These are phyloP conservation scores for Brachyhypopomus occidentalis DNA, from an alignment of 2,113 vertebrate genomes.

Conservation along the genomic window DNA sequence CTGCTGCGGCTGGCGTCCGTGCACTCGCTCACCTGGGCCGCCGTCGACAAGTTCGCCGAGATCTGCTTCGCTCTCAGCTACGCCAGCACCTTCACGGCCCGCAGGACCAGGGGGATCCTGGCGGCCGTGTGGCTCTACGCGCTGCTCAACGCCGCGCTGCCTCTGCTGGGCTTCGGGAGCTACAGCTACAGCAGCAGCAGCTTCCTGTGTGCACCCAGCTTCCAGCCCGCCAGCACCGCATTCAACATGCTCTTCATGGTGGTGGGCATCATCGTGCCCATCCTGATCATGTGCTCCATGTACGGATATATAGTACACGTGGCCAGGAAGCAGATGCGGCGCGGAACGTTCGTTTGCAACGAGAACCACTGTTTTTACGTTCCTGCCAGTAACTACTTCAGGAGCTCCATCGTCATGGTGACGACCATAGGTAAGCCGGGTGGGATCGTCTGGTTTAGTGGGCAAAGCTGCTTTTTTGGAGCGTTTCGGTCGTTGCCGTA, in stretches of 20 bases:
- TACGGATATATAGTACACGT: constrained; percentile 69
- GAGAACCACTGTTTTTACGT: constrained; percentile 77
- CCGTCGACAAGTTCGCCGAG: constrained; percentile 70
- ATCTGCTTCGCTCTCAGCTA: constrained; percentile 75
- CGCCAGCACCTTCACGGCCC: constrained; percentile 63
- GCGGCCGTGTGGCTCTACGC: constrained; percentile 66
- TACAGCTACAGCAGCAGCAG: constrained; percentile 66
- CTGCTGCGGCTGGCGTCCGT: constrained; percentile 74
- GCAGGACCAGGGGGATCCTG: constrained; percentile 59
- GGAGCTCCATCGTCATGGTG: constrained; percentile 72
- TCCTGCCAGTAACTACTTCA: constrained; percentile 73
- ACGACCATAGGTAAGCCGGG: constrained; percentile 68
- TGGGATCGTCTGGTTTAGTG: not conserved
- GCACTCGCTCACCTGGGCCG: constrained; percentile 70
- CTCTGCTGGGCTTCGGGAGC: constrained; percentile 70
- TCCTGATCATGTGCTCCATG: constrained; percentile 67
- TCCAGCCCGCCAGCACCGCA: constrained; percentile 50
- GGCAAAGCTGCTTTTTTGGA: constrained; percentile 24
- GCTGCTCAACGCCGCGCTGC: constrained; percentile 62
- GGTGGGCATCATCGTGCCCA: constrained; percentile 60
- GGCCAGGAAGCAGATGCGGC: constrained; percentile 69
- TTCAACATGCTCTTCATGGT: constrained; percentile 65
- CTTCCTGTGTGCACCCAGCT: constrained; percentile 67
- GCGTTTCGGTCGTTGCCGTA: constrained; percentile 1
- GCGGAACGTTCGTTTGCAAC: constrained; percentile 78